Evolutionary conservation across 2,113 vertebrate species (phyloP).

Genomic region (Rattus norvegicus): DNA sequence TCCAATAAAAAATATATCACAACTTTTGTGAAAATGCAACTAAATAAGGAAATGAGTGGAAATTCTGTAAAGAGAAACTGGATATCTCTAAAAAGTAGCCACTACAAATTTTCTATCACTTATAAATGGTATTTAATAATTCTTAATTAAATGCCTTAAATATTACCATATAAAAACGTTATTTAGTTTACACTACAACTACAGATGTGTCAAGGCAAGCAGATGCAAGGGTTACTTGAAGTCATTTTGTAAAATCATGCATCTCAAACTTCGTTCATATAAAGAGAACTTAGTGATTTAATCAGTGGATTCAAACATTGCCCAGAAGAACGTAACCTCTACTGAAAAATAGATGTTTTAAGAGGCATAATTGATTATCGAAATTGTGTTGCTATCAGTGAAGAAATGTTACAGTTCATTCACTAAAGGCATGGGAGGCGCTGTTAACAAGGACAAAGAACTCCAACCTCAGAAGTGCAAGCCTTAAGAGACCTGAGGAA

Average conservation of each 20-base stretch:
- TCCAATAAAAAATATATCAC: neutral
- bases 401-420: neutral
- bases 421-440: neutral
- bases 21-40: neutral
- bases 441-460: neutral
- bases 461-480: neutral
- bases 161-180: neutral
- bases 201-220: neutral
- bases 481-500: neutral
- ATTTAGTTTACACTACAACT: neutral
- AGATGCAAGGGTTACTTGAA: neutral
- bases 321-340: neutral
- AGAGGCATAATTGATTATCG: neutral
- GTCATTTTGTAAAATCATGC: neutral
- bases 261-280: neutral
- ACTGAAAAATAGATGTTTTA: slow-evolving; percentile 25
- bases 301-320: slow-evolving; percentile 6
- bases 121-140: neutral
- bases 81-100: neutral
- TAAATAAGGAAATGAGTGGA: neutral
- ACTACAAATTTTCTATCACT: neutral
- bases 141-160: neutral
- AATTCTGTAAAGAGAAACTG: neutral
- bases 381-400: neutral
- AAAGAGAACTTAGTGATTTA: slow-evolving; percentile 21